phyloP scores from a whole-genome alignment of 2,113 vertebrate genomes.

The Bombycilla garrulus region DNA sequence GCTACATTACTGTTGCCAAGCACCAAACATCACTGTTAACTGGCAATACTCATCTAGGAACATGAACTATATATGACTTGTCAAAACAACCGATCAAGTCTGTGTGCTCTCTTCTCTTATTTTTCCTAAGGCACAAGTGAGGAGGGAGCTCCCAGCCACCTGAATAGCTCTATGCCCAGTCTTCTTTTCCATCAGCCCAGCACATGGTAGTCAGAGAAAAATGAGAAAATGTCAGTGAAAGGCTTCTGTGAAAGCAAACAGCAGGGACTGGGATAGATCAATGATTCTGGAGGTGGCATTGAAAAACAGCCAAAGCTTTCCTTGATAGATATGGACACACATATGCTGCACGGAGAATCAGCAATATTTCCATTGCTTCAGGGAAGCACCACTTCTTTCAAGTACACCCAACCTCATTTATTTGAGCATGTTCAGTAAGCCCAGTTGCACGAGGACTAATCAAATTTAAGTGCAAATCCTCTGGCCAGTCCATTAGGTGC shows the following conservation, averaged over 20 bases:
- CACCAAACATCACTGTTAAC: not conserved
- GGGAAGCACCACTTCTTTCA: not conserved
- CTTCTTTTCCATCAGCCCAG: not conserved
- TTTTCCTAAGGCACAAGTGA: not conserved
- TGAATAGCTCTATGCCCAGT: not conserved
- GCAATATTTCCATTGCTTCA: not conserved
- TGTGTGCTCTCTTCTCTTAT: not conserved
- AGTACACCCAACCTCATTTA: not conserved
- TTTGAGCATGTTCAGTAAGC: not conserved
- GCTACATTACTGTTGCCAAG: not conserved
- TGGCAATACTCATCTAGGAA: not conserved
- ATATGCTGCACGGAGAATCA: not conserved
- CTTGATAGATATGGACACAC: not conserved
- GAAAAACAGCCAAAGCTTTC: not conserved
- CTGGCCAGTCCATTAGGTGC: not conserved
- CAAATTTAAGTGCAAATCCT: not conserved
- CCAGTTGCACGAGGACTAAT: not conserved
- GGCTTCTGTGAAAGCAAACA: not conserved
- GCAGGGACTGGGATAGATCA: not conserved
- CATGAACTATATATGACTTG: not conserved
- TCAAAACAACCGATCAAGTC: not conserved
- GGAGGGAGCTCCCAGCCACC: not conserved
- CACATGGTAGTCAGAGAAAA: not conserved
- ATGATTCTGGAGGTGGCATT: not conserved
- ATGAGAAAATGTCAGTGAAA: not conserved